Percentiles rank a stretch among this genome's conserved stretches.
Conservation (phyloP, 2,888 invertebrate genomes). For the Boloria euphrosyne region DNA sequence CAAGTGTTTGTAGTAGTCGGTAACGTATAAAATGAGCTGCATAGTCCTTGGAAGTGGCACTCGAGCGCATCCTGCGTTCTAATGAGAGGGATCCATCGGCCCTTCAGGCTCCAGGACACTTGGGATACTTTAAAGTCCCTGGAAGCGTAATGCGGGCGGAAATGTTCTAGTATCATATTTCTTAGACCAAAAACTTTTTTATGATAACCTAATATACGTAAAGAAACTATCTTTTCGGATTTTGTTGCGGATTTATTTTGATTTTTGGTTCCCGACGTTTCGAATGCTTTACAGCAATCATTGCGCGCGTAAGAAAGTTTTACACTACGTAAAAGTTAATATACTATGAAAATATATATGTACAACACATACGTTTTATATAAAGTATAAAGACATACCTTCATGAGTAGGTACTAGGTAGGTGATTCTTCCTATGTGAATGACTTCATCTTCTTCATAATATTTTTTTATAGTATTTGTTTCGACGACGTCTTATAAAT, state of each 20-base stretch:
- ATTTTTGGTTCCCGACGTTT: no score
- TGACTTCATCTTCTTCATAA: no score
- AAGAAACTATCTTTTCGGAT: no score
- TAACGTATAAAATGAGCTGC: conserved; percentile 24
- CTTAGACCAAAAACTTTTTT: conserved; percentile 7
- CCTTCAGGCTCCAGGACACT: conserved; percentile 35
- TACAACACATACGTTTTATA: no score
- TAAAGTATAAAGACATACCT: no score
- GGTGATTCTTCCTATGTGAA: no score
- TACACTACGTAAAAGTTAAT: background rate
- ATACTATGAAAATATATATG: background rate
- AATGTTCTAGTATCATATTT: conserved; percentile 25
- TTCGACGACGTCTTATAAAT: background rate
- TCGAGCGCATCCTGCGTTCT: conserved; percentile 36
- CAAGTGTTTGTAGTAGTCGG: conserved; percentile 29
- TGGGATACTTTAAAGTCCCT: conserved; percentile 20
- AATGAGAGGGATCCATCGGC: conserved; percentile 30
- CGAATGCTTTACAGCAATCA: no score
- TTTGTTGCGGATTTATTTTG: no score
- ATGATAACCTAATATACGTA: no score
- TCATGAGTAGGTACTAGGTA: no score
- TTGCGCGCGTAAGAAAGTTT: no score
- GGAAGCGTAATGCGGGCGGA: conserved; percentile 36
- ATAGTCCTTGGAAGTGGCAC: conserved; percentile 29
- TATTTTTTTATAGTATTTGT: no score